phyloP scores from a whole-genome alignment of 2,797 vertebrate species.

The Anguilla anguilla region DNA sequence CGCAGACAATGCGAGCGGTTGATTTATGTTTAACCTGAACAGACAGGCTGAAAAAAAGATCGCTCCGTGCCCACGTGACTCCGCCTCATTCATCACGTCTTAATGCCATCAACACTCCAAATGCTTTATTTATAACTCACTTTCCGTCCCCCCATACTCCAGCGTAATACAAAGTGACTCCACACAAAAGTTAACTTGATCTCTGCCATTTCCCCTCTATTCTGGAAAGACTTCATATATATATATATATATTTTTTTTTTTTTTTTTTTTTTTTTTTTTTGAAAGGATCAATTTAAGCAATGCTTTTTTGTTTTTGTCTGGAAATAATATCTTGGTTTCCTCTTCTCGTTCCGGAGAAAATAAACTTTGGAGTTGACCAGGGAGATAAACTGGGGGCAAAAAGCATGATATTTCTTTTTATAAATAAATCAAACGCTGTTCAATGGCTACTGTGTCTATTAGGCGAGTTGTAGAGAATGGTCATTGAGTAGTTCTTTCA shows the following conservation, averaged over 20 bases:
- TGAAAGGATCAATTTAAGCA: neutral
- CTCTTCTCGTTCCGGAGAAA: neutral
- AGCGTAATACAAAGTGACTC: conserved; percentile 42
- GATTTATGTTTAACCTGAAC: conserved; percentile 34
- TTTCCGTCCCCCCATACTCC: conserved; percentile 34
- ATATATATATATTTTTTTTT: neutral
- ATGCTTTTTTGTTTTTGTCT: neutral
- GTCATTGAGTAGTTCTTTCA: neutral
- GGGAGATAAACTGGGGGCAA: neutral
- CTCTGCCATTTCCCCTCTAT: neutral
- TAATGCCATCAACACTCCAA: conserved; percentile 41
- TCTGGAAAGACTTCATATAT: neutral
- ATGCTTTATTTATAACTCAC: conserved; percentile 42
- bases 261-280: neutral
- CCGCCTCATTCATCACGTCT: conserved; percentile 41
- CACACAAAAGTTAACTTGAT: conserved; percentile 35
- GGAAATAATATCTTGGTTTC: neutral
- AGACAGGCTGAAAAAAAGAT: conserved; percentile 32
- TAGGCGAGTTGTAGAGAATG: neutral
- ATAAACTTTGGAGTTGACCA: neutral
- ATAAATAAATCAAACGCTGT: neutral
- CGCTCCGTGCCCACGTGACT: conserved; percentile 26
- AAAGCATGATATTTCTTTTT: neutral
- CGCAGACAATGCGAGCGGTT: conserved; percentile 2
- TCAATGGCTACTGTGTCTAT: neutral